Evolutionary conservation across 2,888 invertebrate genomes (phyloP).

Genomic region (Eupithecia centaureata): DNA sequence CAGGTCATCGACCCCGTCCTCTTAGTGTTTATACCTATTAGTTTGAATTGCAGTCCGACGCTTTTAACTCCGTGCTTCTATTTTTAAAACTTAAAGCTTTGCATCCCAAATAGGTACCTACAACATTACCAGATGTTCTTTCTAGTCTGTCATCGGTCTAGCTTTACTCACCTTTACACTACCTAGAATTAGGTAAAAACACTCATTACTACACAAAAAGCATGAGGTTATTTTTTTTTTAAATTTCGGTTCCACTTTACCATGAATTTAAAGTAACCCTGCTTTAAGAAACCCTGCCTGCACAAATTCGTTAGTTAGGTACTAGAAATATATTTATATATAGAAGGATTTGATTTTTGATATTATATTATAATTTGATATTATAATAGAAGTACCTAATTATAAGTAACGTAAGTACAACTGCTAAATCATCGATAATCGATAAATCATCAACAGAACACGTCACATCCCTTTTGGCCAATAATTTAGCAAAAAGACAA

Average conservation of each 20-base stretch:
- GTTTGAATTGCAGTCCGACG: slow-evolving; percentile 31
- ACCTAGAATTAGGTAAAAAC: neutral
- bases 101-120: slow-evolving; percentile 13
- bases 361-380: no score
- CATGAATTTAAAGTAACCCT: no score
- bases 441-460: neutral
- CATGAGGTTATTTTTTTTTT: no score
- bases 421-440: slow-evolving; percentile 4
- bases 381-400: no score
- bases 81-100: slow-evolving; percentile 27
- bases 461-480: slow-evolving; percentile 11
- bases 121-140: slow-evolving; percentile 2
- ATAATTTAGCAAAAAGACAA: slow-evolving; percentile 16
- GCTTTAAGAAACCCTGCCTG: no score
- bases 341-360: neutral
- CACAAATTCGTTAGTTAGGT: no score
- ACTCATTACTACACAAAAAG: neutral
- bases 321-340: no score
- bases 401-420: no score
- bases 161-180: neutral
- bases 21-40: slow-evolving; percentile 40
- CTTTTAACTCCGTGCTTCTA: slow-evolving; percentile 26
- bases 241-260: no score
- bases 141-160: neutral
- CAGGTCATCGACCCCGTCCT: slow-evolving; percentile 56